A percentile compares a stretch with the other conserved stretches of the same genome.
Conservation (phyloP, 2,113 vertebrate species). For the Canis aureus region DNA sequence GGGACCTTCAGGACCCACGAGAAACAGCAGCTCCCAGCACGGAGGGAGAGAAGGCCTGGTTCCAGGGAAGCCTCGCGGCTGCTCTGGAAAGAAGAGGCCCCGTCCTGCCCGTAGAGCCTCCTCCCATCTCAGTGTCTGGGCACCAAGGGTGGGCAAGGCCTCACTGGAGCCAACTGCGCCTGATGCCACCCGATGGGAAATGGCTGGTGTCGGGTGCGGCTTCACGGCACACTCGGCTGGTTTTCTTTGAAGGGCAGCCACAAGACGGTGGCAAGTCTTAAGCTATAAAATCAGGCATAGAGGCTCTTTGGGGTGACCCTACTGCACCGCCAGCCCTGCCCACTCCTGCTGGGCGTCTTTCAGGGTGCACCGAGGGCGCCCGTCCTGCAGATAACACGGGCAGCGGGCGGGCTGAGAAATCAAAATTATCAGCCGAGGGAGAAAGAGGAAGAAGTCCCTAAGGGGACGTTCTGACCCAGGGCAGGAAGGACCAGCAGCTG, state of each 20-base stretch:
- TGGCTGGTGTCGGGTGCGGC: no score
- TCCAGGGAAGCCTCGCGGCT: neutral
- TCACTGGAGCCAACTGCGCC: neutral
- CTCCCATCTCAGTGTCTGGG: no score
- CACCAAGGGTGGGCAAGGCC: neutral
- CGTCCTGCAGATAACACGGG: no score
- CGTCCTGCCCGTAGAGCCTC: rapidly evolving
- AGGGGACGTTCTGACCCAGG: neutral
- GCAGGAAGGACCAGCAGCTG: neutral
- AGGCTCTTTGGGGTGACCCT: neutral
- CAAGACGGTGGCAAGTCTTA: neutral
- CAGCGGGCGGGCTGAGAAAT: neutral
- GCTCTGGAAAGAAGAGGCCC: neutral
- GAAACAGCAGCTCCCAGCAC: neutral
- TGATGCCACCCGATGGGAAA: neutral
- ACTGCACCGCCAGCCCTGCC: neutral
- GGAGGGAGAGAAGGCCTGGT: neutral
- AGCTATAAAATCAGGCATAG: neutral
- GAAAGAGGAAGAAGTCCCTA: neutral
- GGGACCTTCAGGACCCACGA: neutral
- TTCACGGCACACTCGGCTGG: neutral
- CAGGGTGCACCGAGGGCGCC: neutral
- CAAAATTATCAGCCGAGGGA: no score
- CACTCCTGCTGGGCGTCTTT: neutral
- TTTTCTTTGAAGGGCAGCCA: neutral